Evolutionary conservation across 2,888 invertebrate species (phyloP), one percentile per base, ranked within the genome.

Genomic region (Zhuqinia jingwanae): DNA sequence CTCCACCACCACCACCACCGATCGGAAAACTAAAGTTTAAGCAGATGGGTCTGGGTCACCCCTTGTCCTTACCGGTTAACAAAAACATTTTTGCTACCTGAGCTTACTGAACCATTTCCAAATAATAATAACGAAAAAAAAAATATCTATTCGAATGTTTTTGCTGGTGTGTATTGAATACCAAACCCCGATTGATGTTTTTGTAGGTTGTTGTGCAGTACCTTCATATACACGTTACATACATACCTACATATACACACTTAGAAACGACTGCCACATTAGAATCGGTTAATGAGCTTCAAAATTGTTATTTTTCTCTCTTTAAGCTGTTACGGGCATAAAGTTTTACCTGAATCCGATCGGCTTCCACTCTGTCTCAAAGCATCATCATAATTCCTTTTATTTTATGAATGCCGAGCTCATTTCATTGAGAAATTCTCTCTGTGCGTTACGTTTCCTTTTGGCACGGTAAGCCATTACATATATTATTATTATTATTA

Each of bases 391-490:
- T 53, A 80, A 36, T 53, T 68, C 53, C 36, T 68, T 68, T 36
- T 56, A 36, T 22, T 68, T 70, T 68, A 63, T 63, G 53, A 79
- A 65, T 65, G 47, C 36, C 45, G 77, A 63, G 78, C n/a, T 50
- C 15, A 80, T 65, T 80, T 80, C 80, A 80, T 80, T 80, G 68
- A 80, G 77, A 77, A 80, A 63, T 68, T 60, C 58, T 75, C 73
- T 13, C 27, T 30, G 22, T 3, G 30, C 15, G 17, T 60, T 42
- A 1, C n/a, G 25, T 36, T 22, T 60, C 60, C 36, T 70, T 13
- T 53, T 50, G 27, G 73, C 27, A 25, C 58, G 58, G 20, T 17
- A 6, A n/a, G 15, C n/a, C 20, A 53, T 17, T 17, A 53, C n/a
- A n/a, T 10, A 50, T 2, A 13, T 50, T 2, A 15, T 5, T 50